These are phyloP conservation scores for Leptestheria dahalacensis DNA, from an alignment of 1,140 invertebrate species.

Conservation along the genomic window DNA sequence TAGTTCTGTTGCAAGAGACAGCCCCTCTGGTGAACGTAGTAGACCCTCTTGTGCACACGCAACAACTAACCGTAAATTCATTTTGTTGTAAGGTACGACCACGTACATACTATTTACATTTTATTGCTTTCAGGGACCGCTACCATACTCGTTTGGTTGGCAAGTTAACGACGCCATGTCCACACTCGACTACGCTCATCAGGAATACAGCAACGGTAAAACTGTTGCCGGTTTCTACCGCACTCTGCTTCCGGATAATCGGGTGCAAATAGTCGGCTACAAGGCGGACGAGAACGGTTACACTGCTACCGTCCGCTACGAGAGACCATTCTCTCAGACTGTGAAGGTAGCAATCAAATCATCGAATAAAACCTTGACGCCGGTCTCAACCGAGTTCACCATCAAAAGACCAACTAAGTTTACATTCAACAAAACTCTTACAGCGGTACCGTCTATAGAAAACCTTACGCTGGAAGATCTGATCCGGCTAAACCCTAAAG, in stretches of 20 bases:
- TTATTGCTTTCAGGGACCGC: neutral
- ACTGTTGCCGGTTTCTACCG: constrained; percentile 20
- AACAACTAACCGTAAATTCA: neutral
- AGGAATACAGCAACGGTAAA: constrained; percentile 21
- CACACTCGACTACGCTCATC: constrained; percentile 20
- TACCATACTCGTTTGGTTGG: constrained; percentile 22
- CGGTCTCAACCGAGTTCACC: no score
- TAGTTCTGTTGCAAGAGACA: no score
- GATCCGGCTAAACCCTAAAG: no score
- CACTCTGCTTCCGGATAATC: constrained; percentile 21
- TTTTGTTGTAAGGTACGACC: neutral
- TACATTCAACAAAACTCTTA: no score
- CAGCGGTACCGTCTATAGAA: no score
- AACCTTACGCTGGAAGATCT: no score
- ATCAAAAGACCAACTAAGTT: no score
- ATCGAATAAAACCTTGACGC: no score
- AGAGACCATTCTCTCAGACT: no score
- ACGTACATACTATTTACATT: neutral
- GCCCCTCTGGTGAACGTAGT: no score
- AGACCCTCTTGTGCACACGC: no score
- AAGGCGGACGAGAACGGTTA: constrained; percentile 19
- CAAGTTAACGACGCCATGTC: constrained; percentile 21
- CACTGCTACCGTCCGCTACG: constrained; percentile 21
- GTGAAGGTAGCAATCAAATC: no score
- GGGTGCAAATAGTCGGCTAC: constrained; percentile 21